Evolutionary conservation across 2,797 vertebrate species (phyloP), one percentile per base, ranked within the genome.

Genomic region (Mus minutoides): DNA sequence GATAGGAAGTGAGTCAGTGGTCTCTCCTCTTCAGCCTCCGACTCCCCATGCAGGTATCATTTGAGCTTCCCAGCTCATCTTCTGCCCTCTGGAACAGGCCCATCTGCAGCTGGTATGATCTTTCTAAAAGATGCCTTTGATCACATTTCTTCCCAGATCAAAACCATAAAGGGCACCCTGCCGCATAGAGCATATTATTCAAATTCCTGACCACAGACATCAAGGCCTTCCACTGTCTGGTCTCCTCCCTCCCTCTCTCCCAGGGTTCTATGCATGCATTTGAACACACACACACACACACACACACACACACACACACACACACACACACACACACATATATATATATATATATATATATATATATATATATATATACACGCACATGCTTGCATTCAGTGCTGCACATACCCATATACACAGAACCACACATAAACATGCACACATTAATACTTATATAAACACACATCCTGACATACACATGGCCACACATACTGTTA

Each of bases 191-290:
- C 76, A 26, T 92, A 54, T 91, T 73, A 67, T 76, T 96, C 40
- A 96, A 92, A 96, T 85, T 93, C 76, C 46, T 96, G 93, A 93
- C 78, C n/a, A 11, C 43, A 78, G 78, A 82, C 77, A 78, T 95
- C 54, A 87, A 90, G 79, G 90, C 3, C 73, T 96, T 97, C 83
- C 46, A 52, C 34, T 89, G 37, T 21, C 19, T 91, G 84, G 58
- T 34, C 40, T 67, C 1, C 22, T 34, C 19, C 17, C 9, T 54
- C 19, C 17, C 5, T 54, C 88, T 13, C 9, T n/a, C 11, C 40
- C 10, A 17, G 14, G 46, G 71, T 46, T 49, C 11, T 37, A 21
- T 12, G 54, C 86, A 22, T 40, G 43, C 11, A 69, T 69, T 85
- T 69, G 29, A 67, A 43, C 56, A 22, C 8, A 49, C 2, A 49